Evolutionary conservation across 2,888 invertebrate species (phyloP), one percentile per base, ranked within the genome.

Genomic region (Masnerella sp.): DNA sequence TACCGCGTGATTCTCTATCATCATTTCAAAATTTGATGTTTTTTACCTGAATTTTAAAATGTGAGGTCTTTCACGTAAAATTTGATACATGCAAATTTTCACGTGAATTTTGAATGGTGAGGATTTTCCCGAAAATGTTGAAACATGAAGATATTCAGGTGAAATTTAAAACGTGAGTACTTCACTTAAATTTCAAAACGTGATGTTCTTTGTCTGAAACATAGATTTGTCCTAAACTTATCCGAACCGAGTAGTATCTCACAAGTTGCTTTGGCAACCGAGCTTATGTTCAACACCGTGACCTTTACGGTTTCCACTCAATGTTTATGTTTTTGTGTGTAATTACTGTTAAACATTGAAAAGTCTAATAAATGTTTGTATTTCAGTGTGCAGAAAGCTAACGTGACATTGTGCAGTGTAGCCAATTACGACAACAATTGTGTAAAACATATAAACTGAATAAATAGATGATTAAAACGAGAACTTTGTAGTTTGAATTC

Each of bases 281-380:
- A 40, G 8, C 20, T 51, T 38, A 20, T 30, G 20, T 38, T 17
- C 8, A 1, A 36, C 62, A 62, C 42, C 17, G 38, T 20, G 45
- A 65, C 64, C 12, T 11, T 47, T 45, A 52, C 47, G 52, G 36
- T 32, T 56, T 54, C 25, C 28, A 34, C 18, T 45, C 15, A 49
- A 42, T 58, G 14, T 68, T 5, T 43, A 59, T 59, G 30, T 47
- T 68, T 15, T 8, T 51, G 58, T 68, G 59, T 18, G 32, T 20
- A 18, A 15, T 49, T 43, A 32, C 14, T 11, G 17, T 25, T 5
- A 45, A 67, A 49, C 14, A 15, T 56, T 51, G 59, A 68, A 58
- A 20, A 40, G 9, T 20, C 42, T 68, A 68, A 68, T 59, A 11
- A 40, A 11, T 36, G 18, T 68, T 68, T 68, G 30, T 68, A 51